Percentiles rank a stretch among this genome's conserved stretches.
Evolutionary conservation across 2,797 vertebrate species (phyloP).

Genomic region (Phrynocephalus guinanensis): DNA sequence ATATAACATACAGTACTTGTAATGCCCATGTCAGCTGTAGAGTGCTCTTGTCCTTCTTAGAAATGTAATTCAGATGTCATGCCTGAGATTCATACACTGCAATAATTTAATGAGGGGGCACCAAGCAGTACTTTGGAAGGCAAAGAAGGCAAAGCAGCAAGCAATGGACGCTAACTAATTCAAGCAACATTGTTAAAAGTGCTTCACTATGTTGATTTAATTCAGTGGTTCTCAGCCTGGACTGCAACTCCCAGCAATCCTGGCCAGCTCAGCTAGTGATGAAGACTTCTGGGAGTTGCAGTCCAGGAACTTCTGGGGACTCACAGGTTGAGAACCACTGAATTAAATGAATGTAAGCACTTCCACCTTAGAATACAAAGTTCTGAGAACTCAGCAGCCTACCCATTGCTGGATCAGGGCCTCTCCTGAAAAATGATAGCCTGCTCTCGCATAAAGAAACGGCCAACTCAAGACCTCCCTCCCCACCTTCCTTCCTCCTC

Average conservation of each 20-base stretch:
- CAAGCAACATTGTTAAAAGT: background rate
- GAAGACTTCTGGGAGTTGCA: no score
- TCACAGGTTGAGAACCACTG: background rate
- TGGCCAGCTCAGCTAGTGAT: no score
- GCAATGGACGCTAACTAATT: background rate
- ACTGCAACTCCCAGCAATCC: no score
- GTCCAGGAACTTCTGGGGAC: no score
- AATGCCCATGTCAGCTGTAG: background rate
- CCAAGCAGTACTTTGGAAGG: background rate
- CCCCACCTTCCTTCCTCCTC: background rate
- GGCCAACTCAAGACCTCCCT: background rate
- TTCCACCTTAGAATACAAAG: background rate
- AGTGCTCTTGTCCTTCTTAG: background rate
- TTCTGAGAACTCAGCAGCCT: background rate
- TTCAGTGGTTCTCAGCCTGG: no score
- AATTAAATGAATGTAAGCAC: background rate
- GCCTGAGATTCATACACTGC: background rate
- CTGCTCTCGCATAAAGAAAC: background rate
- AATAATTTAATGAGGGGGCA: background rate
- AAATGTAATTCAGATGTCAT: background rate
- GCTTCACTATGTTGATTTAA: background rate
- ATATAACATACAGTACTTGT: no score
- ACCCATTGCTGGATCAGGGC: background rate
- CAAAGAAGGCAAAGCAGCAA: background rate
- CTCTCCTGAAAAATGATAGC: background rate